A percentile compares a stretch with the other conserved stretches of the same genome.
These are phyloP conservation scores for Lysandra coridon DNA, from an alignment of 2,888 invertebrate genomes.

Conservation along the genomic window DNA sequence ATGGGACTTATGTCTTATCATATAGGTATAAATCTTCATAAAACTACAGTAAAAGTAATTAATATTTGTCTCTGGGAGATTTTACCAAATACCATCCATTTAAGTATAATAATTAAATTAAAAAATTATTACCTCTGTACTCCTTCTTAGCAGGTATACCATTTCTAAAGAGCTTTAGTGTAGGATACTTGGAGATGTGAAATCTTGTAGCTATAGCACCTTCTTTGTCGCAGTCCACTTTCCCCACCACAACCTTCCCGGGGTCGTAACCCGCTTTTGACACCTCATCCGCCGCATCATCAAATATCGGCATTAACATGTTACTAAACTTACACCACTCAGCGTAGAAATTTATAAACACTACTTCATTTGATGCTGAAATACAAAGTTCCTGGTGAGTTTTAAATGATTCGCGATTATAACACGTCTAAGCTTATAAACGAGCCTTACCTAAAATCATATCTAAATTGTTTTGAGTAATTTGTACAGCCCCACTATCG, in stretches of 20 bases:
- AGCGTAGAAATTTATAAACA: constrained; percentile 99
- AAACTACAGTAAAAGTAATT: no score
- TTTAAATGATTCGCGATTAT: background rate
- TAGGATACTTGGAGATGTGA: constrained; percentile 99
- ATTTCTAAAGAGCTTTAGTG: constrained; percentile 95
- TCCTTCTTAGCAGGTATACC: constrained; percentile 94
- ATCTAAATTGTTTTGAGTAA: constrained; percentile 91
- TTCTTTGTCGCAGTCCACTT: constrained; percentile 98
- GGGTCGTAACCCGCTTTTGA: constrained; percentile 87
- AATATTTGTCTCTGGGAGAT: no score
- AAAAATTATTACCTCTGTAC: constrained; percentile 85
- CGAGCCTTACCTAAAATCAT: constrained; percentile 87
- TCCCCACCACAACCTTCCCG: constrained; percentile 95
- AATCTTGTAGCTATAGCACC: constrained; percentile 92
- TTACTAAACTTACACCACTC: constrained; percentile 99
- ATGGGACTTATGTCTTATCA: no score
- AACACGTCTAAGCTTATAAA: constrained; percentile 24
- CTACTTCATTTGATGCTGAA: constrained; percentile 96
- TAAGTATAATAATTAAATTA: background rate
- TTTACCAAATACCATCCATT: background rate
- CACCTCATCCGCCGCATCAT: constrained; percentile 95
- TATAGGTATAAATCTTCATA: no score
- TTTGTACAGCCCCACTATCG: constrained; percentile 90
- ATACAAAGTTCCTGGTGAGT: constrained; percentile 45
- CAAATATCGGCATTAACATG: constrained; percentile 96